Base-by-base conservation (phyloP, 2,888 invertebrate genomes). In the Parascotia fuliginaria region DNA sequence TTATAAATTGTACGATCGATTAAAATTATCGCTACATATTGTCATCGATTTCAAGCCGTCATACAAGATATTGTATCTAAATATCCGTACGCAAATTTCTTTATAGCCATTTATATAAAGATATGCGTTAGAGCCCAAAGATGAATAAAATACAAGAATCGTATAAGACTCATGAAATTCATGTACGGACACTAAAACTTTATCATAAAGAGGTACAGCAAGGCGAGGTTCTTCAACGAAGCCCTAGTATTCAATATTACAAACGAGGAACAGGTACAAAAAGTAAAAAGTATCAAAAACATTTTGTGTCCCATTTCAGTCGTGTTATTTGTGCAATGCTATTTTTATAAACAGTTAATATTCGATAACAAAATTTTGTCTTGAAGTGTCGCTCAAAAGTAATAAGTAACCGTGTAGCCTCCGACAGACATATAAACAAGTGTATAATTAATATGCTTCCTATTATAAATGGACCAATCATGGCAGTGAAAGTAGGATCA, bases 361-460 rank as follows among this genome's bases (percentile, higher is more conserved):
- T 71, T 77, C 79, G 72, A 75, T 77, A 87, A 87, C 82, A 83
- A 82, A 88, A 87, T 80, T 79, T 75, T 71, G 83, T 84, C 87
- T 89, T 91, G 91, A 91, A 89, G 88, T 91, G 91, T 91, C 89
- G 91, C 91, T 91, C 91, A 91, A 91, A 89, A 87, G 87, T 80
- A 73, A 71, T 77, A 68, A 73, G 81, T 86, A 84, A 86, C 87
- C 87, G 81, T 83, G 84, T 83, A 88, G 89, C 89, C 85, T 88
- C 89, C 89, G 89, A 86, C 84, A 89, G 91, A 90, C 89, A 90
- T 89, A 90, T 89, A 87, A 90, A 87, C 86, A 85, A 85, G 90
- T 89, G 89, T 89, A 85, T 82, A 85, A 24, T 70, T 76, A 81
- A 75, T 77, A 83, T 77, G 80, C 61, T 79, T 81, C 83, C 85